Percentiles rank a stretch among this genome's conserved stretches.
Conservation (phyloP, 1,140 invertebrate species). For the Rhynchophorus ferrugineus region DNA sequence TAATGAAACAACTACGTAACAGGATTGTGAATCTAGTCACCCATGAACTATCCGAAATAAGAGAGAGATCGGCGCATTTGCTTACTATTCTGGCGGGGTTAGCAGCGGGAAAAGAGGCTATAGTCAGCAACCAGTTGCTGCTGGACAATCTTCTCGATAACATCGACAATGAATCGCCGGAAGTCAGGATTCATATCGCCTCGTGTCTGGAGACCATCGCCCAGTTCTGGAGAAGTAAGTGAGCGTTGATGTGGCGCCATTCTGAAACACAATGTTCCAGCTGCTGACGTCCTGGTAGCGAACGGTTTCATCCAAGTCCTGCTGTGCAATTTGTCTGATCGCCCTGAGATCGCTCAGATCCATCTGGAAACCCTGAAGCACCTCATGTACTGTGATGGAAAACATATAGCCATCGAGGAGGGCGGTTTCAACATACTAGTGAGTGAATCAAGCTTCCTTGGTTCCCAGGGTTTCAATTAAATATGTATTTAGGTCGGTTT, state of each 20-base stretch:
- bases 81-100: conserved; percentile 28
- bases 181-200: conserved; percentile 29
- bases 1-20: not conserved
- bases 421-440: conserved; percentile 28
- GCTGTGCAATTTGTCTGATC: conserved; percentile 22
- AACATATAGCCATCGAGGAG: conserved; percentile 27
- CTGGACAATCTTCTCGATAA: conserved; percentile 26
- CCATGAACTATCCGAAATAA: conserved; percentile 24
- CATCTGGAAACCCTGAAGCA: conserved; percentile 29
- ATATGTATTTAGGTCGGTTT: conserved; percentile 20
- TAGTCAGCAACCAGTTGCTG: conserved; percentile 26
- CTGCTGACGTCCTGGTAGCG: conserved; percentile 31
- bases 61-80: conserved; percentile 28
- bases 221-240: conserved; percentile 24
- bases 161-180: conserved; percentile 21
- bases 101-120: conserved; percentile 28
- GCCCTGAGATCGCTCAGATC: conserved; percentile 20
- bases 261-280: conserved; percentile 9
- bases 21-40: conserved; percentile 30
- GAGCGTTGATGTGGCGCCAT: not conserved
- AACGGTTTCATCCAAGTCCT: conserved; percentile 29
- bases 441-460: conserved; percentile 6
- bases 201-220: conserved; percentile 27
- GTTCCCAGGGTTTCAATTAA: conserved; percentile 7
- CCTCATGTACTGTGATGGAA: conserved; percentile 31